Evolutionary conservation across 2,888 invertebrate species (phyloP).

Genomic region (Blomia tropicalis): DNA sequence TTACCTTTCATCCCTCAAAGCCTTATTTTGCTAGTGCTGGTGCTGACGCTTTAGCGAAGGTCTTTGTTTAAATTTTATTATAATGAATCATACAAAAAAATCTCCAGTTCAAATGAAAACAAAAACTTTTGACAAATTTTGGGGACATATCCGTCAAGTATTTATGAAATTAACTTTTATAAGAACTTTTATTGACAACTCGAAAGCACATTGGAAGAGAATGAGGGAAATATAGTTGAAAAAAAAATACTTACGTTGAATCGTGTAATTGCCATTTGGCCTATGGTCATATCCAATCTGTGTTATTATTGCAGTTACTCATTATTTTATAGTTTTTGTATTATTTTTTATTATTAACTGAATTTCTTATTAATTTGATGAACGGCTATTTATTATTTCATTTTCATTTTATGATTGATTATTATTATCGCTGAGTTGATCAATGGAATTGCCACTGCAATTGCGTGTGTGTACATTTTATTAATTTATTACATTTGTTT

Average conservation of each 20-base stretch:
- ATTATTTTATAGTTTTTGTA: not conserved
- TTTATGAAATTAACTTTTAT: not conserved
- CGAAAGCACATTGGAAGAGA: too few species aligned
- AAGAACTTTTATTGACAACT: not conserved
- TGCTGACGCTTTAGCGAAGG: constrained; percentile 95
- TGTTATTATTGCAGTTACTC: not conserved
- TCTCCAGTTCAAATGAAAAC: too few species aligned
- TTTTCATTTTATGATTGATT: too few species aligned
- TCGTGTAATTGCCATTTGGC: constrained; percentile 4
- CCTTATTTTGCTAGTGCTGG: constrained; percentile 98
- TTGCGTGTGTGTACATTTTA: too few species aligned
- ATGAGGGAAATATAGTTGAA: too few species aligned
- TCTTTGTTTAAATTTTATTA: constrained; percentile 65
- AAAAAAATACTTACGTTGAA: too few species aligned
- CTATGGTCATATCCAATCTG: constrained; percentile 3
- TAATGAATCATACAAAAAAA: too few species aligned
- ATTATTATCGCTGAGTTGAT: too few species aligned
- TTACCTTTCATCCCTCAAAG: constrained; percentile 96
- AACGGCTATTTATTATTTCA: not conserved
- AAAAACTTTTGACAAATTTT: not conserved
- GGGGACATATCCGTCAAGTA: not conserved
- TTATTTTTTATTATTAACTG: not conserved
- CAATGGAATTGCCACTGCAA: too few species aligned
- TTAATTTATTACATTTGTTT: too few species aligned
- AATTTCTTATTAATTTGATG: not conserved